Base-by-base conservation (phyloP, 2,888 invertebrate species). In the Malthinus flaveolus region DNA sequence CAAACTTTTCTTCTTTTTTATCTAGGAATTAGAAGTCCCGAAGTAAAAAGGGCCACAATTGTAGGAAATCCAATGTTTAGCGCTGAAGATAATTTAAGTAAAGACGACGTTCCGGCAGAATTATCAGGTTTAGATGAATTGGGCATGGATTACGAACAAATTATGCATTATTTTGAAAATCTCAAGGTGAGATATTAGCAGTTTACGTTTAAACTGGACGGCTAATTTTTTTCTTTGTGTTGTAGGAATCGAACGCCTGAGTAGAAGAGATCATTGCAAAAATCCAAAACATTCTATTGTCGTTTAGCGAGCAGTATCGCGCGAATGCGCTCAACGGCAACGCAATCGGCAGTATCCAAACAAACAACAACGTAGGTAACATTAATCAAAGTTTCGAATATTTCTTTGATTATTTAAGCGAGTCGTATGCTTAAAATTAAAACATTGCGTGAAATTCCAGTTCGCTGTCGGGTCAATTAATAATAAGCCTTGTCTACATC, bases 111-210 rank as follows among this genome's bases (percentile, higher is more conserved):
- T 57, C 66, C 65, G 39, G 85, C 82, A 37, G 88, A 88, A 69
- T 79, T 86, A 66, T 84, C 89, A 60, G 88, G 86, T 48, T 81
- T 93, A 68, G 92, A 93, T 79, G 91, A 93, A 78, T 84, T 93
- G 65, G 92, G 92, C 75, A 93, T 97, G 94, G 94, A 96, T 81
- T 97, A 97, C 81, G 95, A 96, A 79, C 95, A 96, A 84, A 92
- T 97, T 80, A 93, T 96, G 93, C 92, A 95, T 79, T 96, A 97
- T 82, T 97, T 97, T 84, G 95, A 96, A 84, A 96, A 95, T 85
- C 85, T 97, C 76, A 97, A 97, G 86, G 95, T 95, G 84, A 84
- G 81, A 66, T n/a, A n/a, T n/a, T n/a, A n/a, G n/a, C 32, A 50
- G 32, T 7, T 7, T 49, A 7, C 6, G 6, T 39, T 39, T 39